These are phyloP conservation scores for Adineta ricciae DNA, from an alignment of 2,888 invertebrate genomes.

Conservation along the genomic window DNA sequence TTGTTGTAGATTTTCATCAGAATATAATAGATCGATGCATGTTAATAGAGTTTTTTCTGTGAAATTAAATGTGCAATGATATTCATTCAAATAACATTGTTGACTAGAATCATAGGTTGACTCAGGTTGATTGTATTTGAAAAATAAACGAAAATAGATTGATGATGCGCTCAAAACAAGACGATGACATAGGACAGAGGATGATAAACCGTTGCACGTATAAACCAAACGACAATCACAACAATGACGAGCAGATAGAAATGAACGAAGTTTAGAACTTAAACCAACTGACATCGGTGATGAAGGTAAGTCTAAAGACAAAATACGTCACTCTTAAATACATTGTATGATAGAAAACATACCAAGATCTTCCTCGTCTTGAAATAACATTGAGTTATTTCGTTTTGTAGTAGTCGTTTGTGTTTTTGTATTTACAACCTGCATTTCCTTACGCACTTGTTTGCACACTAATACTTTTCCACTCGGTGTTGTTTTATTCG, in stretches of 20 bases:
- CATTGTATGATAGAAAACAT: no score
- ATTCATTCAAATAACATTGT: neutral
- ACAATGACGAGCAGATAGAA: neutral
- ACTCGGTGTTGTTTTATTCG: no score
- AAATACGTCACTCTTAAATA: no score
- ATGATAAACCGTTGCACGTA: neutral
- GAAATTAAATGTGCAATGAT: neutral
- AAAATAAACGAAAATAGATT: neutral
- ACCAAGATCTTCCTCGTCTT: neutral
- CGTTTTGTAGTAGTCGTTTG: neutral
- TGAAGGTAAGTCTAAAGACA: neutral
- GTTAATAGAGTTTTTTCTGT: neutral
- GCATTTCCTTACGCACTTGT: neutral
- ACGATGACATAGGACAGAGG: neutral
- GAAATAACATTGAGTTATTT: neutral
- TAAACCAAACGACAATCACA: neutral
- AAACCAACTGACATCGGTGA: neutral
- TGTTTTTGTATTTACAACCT: neutral
- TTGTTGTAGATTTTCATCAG: conserved; percentile 3
- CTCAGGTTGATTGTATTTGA: neutral
- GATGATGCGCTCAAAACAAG: neutral
- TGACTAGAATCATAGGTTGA: neutral
- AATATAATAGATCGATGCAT: neutral
- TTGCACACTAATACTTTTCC: no score
- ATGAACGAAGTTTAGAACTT: neutral